Percentiles rank a stretch among this genome's conserved stretches.
Evolutionary conservation across 2,113 vertebrate genomes (phyloP).

Genomic region (Typhlomys cinereus): DNA sequence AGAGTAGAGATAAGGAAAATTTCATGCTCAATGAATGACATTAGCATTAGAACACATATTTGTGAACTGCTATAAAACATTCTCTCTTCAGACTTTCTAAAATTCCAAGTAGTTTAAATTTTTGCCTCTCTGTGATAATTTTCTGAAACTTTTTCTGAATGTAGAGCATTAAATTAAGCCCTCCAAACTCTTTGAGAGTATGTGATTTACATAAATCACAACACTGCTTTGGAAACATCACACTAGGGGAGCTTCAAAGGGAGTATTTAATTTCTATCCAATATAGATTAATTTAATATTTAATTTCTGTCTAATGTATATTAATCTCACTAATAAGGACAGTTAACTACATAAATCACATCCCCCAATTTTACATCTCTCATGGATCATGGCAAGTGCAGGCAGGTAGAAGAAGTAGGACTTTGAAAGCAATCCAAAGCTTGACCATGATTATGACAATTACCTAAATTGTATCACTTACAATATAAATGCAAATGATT

Average conservation of each 20-base stretch:
- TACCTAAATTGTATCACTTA: conserved; percentile 65
- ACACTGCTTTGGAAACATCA: conserved; percentile 62
- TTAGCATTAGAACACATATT: background rate
- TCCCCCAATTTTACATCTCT: conserved; percentile 26
- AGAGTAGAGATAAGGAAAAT: conserved; percentile 27
- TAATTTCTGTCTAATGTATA: conserved; percentile 58
- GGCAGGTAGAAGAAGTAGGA: conserved; percentile 40
- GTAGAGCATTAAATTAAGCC: conserved; percentile 52
- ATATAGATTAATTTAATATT: conserved; percentile 67
- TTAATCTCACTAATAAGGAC: conserved; percentile 60
- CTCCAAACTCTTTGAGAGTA: conserved; percentile 18
- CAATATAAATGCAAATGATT: background rate
- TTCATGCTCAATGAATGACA: background rate
- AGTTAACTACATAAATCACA: conserved; percentile 52
- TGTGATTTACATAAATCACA: conserved; percentile 65
- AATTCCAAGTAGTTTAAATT: conserved; percentile 50
- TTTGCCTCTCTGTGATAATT: conserved; percentile 53
- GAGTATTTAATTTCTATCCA: conserved; percentile 57
- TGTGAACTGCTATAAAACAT: background rate
- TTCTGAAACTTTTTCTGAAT: conserved; percentile 41
- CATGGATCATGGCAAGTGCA: background rate
- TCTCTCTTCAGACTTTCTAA: conserved; percentile 12
- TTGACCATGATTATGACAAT: conserved; percentile 49
- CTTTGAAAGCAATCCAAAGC: conserved; percentile 31
- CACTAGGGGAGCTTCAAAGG: conserved; percentile 35